Percentiles rank a stretch among this genome's conserved stretches.
phyloP scores from a whole-genome alignment of 1,140 invertebrate genomes.

The Rhagoletis pomonella region DNA sequence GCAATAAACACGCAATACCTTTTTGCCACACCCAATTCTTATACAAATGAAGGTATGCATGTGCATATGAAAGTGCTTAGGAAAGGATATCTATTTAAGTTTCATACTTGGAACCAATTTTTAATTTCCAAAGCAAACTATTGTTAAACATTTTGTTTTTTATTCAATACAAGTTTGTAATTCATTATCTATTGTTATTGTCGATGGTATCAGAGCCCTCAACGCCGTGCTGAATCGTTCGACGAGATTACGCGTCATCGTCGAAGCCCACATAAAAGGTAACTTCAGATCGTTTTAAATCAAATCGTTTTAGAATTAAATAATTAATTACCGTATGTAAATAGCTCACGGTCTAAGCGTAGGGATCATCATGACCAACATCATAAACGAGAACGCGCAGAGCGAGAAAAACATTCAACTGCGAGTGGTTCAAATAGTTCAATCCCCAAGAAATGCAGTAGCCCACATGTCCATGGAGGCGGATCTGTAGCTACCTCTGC shows the following conservation, averaged over 20 bases:
- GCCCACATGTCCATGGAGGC: conserved; percentile 58
- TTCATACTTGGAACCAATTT: too few species aligned
- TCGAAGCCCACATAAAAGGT: conserved; percentile 72
- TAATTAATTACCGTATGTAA: background rate
- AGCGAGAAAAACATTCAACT: conserved; percentile 54
- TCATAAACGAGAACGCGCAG: conserved; percentile 68
- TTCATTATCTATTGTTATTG: background rate
- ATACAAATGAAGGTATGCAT: background rate
- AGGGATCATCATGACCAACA: conserved; percentile 67
- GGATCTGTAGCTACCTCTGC: conserved; percentile 6
- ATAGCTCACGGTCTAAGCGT: conserved; percentile 68
- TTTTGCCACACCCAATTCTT: too few species aligned
- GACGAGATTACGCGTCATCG: conserved; percentile 70
- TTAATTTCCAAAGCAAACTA: too few species aligned
- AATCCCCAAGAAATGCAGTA: conserved; percentile 62
- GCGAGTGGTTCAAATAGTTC: conserved; percentile 50
- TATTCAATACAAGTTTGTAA: too few species aligned
- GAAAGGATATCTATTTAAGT: too few species aligned
- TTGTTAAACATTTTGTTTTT: too few species aligned
- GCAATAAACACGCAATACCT: too few species aligned
- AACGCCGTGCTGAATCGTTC: conserved; percentile 69
- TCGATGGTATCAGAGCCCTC: conserved; percentile 65
- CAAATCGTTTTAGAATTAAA: background rate
- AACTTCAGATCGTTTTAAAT: conserved; percentile 31
- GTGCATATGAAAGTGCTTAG: background rate